These are phyloP conservation scores for Eurystomus glaucurus DNA, from an alignment of 2,797 vertebrate genomes.

Conservation along the genomic window DNA sequence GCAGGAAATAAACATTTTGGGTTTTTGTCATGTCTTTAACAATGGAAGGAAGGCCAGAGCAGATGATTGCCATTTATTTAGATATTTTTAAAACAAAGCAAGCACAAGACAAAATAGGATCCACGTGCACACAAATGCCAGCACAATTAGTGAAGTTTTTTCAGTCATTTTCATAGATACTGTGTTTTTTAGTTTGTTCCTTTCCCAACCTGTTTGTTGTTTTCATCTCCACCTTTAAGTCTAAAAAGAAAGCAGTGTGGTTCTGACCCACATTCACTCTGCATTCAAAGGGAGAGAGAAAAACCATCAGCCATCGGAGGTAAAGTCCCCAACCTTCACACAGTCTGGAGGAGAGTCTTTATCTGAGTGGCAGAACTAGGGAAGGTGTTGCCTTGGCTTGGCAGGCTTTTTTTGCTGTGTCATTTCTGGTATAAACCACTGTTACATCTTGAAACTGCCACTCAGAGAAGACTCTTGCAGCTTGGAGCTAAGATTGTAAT, in stretches of 20 bases:
- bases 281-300: neutral
- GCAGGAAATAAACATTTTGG: neutral
- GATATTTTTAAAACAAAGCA: neutral
- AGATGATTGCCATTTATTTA: neutral
- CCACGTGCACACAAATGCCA: neutral
- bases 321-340: neutral
- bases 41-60: neutral
- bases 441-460: neutral
- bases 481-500: constrained; percentile 25
- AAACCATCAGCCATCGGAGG: neutral
- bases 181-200: neutral
- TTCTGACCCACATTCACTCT: neutral
- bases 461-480: neutral
- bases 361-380: neutral
- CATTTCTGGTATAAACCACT: neutral
- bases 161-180: neutral
- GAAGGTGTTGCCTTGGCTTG: neutral
- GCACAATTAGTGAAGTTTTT: neutral
- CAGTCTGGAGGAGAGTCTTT: neutral
- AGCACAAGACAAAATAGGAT: neutral
- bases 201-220: neutral
- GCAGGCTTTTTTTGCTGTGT: constrained; percentile 40
- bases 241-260: neutral
- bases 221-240: neutral
- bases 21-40: neutral